A percentile compares a stretch with the other conserved stretches of the same genome.
Evolutionary conservation across 1,140 invertebrate genomes (phyloP).

Genomic region (Conopomorpha cramerella): DNA sequence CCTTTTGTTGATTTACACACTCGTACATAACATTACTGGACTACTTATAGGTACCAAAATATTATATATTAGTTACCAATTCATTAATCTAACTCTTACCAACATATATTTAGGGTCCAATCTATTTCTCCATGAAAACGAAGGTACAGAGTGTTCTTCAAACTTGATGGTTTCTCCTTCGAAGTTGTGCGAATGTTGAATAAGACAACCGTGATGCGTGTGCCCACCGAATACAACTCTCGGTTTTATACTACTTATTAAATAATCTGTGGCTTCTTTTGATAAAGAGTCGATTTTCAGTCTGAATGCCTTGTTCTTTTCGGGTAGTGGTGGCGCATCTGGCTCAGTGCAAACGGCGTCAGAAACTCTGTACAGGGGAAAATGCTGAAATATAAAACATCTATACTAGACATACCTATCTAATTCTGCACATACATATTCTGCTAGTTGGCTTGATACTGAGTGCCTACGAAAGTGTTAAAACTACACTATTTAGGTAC

Average conservation of each 20-base stretch:
- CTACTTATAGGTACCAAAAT: no score
- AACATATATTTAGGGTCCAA: conserved; percentile 89
- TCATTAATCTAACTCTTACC: conserved; percentile 63
- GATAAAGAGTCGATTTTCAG: conserved; percentile 89
- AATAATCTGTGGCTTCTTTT: conserved; percentile 76
- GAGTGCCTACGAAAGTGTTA: no score
- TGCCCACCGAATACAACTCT: conserved; percentile 87
- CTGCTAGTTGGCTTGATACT: no score
- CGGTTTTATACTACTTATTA: conserved; percentile 75
- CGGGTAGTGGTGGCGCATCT: conserved; percentile 76
- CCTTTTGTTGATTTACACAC: no score
- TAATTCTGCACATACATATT: no score
- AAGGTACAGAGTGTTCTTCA: conserved; percentile 81
- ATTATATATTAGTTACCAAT: no score
- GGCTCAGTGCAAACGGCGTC: conserved; percentile 82
- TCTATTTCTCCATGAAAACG: conserved; percentile 96
- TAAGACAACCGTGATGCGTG: conserved; percentile 87
- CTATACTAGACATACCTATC: no score
- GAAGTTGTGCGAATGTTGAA: conserved; percentile 41
- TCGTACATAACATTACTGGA: no score
- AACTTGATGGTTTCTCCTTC: conserved; percentile 29
- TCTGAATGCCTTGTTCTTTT: conserved; percentile 68
- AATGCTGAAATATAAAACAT: conserved; percentile 74
- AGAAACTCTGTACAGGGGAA: conserved; percentile 88
- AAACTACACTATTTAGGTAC: no score